These are phyloP conservation scores for Threskiornis aethiopicus DNA, from an alignment of 2,797 vertebrate species.

Conservation along the genomic window DNA sequence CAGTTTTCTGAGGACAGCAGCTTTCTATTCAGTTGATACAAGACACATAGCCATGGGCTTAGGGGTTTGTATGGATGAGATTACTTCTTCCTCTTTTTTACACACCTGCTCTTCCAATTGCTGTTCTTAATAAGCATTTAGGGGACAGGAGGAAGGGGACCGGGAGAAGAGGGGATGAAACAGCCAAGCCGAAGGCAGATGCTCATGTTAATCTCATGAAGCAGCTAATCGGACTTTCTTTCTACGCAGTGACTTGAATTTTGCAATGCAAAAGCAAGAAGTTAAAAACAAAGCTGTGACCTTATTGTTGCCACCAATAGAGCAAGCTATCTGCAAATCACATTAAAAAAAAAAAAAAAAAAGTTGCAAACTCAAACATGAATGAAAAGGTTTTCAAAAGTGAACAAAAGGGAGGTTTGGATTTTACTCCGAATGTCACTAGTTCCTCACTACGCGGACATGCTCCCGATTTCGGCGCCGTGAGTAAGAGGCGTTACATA, in stretches of 20 bases:
- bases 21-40: background rate
- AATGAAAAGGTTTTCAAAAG: background rate
- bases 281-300: background rate
- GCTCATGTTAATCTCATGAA: background rate
- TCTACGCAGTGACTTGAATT: background rate
- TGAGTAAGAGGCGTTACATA: slow-evolving; percentile 2
- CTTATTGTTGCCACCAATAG: background rate
- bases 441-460: background rate
- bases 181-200: background rate
- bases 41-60: background rate
- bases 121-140: background rate
- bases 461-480: background rate
- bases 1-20: background rate
- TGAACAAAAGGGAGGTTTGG: background rate
- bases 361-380: background rate
- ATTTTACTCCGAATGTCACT: background rate
- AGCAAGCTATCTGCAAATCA: background rate
- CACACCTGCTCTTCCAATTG: background rate
- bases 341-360: background rate
- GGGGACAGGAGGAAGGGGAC: background rate
- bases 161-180: background rate
- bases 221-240: background rate
- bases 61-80: background rate
- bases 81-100: background rate
- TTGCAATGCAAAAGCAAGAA: background rate